phyloP scores from a whole-genome alignment of 37 sponge, comb jelly and placozoan genomes.

The Axinella damicornis region DNA sequence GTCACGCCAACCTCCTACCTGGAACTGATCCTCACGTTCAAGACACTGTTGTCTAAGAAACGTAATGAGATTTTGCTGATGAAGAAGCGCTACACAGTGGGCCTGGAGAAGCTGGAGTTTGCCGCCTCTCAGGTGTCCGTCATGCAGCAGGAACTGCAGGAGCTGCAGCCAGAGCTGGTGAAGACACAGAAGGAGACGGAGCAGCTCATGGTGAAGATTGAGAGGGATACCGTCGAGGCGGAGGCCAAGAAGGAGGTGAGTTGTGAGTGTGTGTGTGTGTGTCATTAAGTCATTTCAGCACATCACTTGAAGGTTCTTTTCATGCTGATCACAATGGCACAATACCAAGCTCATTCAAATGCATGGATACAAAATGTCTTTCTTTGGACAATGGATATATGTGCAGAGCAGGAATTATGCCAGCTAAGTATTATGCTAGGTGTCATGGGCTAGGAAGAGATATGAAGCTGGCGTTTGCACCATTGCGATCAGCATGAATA shows the following conservation, averaged over 20 bases:
- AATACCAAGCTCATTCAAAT: too few species aligned
- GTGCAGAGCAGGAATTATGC: too few species aligned
- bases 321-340: too few species aligned
- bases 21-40: conserved; percentile 97
- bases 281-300: too few species aligned
- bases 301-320: too few species aligned
- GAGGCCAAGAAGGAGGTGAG: conserved; percentile 94
- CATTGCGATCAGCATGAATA: too few species aligned
- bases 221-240: conserved; percentile 97
- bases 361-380: too few species aligned
- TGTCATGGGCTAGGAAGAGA: too few species aligned
- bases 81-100: conserved; percentile 86
- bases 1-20: conserved; percentile 98
- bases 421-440: too few species aligned
- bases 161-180: conserved; percentile 95
- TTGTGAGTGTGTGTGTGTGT: too few species aligned
- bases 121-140: conserved; percentile 98
- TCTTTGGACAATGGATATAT: too few species aligned
- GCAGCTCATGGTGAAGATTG: conserved; percentile 95
- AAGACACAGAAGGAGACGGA: conserved; percentile 95
- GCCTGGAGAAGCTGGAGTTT: conserved; percentile 94
- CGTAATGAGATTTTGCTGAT: conserved; percentile 78
- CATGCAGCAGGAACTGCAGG: conserved; percentile 95
- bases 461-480: too few species aligned
- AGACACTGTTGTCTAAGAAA: conserved; percentile 78